phyloP scores from a whole-genome alignment of 2,113 vertebrate genomes.

The Dryoscopus gambensis region DNA sequence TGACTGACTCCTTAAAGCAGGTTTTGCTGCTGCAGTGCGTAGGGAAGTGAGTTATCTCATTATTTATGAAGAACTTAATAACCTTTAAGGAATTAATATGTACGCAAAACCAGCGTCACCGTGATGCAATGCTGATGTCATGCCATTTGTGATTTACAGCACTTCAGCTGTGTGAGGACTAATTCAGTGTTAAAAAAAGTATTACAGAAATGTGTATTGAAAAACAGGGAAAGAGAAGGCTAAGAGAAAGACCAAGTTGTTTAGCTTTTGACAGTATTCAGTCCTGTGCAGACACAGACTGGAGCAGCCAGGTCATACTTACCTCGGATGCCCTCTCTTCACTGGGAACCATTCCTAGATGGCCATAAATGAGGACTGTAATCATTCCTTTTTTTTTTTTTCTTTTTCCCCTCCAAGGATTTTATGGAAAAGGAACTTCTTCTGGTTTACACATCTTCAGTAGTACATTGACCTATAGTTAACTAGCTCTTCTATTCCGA shows the following conservation, averaged over 20 bases:
- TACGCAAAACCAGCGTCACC: neutral
- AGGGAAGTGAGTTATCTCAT: conserved; percentile 11
- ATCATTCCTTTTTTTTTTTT: neutral
- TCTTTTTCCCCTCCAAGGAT: neutral
- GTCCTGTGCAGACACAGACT: conserved; percentile 41
- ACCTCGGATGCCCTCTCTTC: conserved; percentile 51
- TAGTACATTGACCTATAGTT: conserved; percentile 6
- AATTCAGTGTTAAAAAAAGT: neutral
- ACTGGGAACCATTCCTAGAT: conserved; percentile 57
- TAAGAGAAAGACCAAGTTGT: conserved; percentile 19
- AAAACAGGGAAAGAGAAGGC: neutral
- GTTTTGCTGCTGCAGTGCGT: neutral
- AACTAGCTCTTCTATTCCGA: neutral
- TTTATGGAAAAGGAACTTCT: conserved; percentile 38
- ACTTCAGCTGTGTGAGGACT: neutral
- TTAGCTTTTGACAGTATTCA: conserved; percentile 40
- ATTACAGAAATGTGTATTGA: neutral
- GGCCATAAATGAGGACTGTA: conserved; percentile 44
- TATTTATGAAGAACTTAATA: neutral
- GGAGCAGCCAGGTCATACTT: conserved; percentile 53
- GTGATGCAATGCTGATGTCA: neutral
- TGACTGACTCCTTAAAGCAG: neutral
- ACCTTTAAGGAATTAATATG: neutral
- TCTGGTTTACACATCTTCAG: conserved; percentile 31
- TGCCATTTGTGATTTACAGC: neutral